These are phyloP conservation scores for Aix galericulata DNA, from an alignment of 2,113 vertebrate genomes.

Conservation along the genomic window DNA sequence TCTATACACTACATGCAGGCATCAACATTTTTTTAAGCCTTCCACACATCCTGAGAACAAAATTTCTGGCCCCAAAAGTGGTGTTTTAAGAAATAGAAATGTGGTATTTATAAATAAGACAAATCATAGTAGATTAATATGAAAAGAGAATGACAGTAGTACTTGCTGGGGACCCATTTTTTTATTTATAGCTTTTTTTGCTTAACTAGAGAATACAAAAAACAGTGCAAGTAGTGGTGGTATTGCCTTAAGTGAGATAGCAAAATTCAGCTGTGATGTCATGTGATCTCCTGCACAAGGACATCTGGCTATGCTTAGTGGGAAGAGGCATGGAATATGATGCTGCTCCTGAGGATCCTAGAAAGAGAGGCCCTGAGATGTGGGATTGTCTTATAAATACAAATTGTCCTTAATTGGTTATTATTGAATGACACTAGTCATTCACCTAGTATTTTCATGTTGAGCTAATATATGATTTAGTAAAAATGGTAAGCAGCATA, in stretches of 20 bases:
- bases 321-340: not conserved
- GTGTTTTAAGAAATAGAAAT: not conserved
- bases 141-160: not conserved
- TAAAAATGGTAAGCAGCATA: not conserved
- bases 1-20: not conserved
- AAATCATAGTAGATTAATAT: not conserved
- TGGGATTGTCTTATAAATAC: not conserved
- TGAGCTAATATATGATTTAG: not conserved
- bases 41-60: not conserved
- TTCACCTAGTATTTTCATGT: not conserved
- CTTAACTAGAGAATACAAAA: not conserved
- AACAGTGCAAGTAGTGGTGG: not conserved
- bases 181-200: not conserved
- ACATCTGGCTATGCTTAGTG: fast-evolving
- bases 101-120: not conserved
- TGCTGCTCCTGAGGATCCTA: not conserved
- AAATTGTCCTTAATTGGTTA: not conserved
- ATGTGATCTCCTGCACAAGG: not conserved
- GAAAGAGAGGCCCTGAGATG: not conserved
- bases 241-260: not conserved
- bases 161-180: not conserved
- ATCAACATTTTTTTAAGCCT: not conserved
- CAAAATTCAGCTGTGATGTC: not conserved
- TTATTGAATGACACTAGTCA: not conserved
- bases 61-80: not conserved